Percentiles rank a stretch among this genome's conserved stretches.
phyloP scores from a whole-genome alignment of 23 tunicate genomes.

The Ascidia mentula region DNA sequence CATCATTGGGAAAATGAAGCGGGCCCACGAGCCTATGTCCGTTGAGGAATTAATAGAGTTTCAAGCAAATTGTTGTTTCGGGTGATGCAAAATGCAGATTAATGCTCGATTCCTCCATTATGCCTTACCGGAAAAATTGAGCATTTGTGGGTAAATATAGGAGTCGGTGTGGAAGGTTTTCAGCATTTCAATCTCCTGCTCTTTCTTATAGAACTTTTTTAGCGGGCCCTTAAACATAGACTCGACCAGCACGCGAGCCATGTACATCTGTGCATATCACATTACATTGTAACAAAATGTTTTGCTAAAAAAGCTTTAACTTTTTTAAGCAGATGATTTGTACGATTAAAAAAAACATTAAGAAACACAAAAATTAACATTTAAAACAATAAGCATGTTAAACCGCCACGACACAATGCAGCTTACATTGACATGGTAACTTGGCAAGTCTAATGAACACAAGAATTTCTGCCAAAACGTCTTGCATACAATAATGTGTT shows the following conservation, averaged over 20 bases:
- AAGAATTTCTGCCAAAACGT: too few relatives aligned
- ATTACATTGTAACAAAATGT: too few relatives aligned
- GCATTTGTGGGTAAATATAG: conserved; percentile 48
- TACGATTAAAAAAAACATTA: too few relatives aligned
- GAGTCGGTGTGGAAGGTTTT: conserved; percentile 58
- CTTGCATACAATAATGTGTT: too few relatives aligned
- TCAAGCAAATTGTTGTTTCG: neutral
- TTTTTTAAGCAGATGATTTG: too few relatives aligned
- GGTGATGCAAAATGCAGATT: neutral
- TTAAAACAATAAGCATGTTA: too few relatives aligned
- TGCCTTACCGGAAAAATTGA: conserved; percentile 56
- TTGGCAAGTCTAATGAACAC: too few relatives aligned
- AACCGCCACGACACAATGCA: too few relatives aligned
- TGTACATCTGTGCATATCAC: conserved; percentile 56
- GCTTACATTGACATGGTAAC: too few relatives aligned
- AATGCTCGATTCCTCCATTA: neutral
- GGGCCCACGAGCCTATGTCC: too few relatives aligned
- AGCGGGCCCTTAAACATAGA: conserved; percentile 62
- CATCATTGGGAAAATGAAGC: conserved; percentile 3
- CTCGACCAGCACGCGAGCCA: conserved; percentile 69
- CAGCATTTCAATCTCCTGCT: conserved; percentile 54
- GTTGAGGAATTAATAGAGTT: neutral
- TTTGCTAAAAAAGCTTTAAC: too few relatives aligned
- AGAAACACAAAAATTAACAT: too few relatives aligned
- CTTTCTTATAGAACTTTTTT: conserved; percentile 51